These are phyloP conservation scores for Micromys minutus DNA, from an alignment of 2,113 vertebrate genomes.

Conservation along the genomic window DNA sequence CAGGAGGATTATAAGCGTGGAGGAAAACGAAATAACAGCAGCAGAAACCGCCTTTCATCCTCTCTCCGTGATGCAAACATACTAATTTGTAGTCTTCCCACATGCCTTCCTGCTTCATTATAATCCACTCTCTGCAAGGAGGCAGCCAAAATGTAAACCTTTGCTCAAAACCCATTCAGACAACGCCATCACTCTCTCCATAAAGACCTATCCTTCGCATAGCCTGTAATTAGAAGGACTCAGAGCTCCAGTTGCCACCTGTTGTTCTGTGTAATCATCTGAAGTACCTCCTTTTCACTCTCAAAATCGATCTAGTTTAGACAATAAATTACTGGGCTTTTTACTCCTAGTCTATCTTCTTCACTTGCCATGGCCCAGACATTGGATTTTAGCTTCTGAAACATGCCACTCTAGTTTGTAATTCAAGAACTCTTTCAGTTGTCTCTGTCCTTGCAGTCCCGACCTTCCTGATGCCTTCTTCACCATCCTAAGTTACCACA, in stretches of 20 bases:
- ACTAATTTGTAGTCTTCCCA: slow-evolving; percentile 26
- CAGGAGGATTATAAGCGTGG: background rate
- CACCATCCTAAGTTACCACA: background rate
- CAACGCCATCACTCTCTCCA: slow-evolving; percentile 21
- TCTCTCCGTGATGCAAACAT: background rate
- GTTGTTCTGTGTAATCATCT: background rate
- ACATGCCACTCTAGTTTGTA: background rate
- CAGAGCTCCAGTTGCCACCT: background rate
- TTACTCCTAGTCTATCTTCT: background rate
- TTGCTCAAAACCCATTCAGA: slow-evolving; percentile 42
- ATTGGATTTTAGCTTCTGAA: background rate
- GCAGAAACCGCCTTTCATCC: slow-evolving; percentile 5
- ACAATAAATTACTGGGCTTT: slow-evolving; percentile 1
- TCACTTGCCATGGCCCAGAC: background rate
- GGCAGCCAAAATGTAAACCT: slow-evolving; percentile 53
- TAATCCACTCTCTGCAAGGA: slow-evolving; percentile 32
- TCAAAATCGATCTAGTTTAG: background rate
- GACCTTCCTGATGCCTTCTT: background rate
- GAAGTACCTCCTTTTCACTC: background rate
- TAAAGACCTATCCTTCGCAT: background rate
- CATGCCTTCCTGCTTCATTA: background rate
- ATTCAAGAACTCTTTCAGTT: background rate
- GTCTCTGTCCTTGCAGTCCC: rapidly evolving
- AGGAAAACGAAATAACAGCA: slow-evolving; percentile 24
- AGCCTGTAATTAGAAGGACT: background rate